These are phyloP conservation scores for Eurois occulta DNA, from an alignment of 2,888 invertebrate genomes.

Conservation along the genomic window DNA sequence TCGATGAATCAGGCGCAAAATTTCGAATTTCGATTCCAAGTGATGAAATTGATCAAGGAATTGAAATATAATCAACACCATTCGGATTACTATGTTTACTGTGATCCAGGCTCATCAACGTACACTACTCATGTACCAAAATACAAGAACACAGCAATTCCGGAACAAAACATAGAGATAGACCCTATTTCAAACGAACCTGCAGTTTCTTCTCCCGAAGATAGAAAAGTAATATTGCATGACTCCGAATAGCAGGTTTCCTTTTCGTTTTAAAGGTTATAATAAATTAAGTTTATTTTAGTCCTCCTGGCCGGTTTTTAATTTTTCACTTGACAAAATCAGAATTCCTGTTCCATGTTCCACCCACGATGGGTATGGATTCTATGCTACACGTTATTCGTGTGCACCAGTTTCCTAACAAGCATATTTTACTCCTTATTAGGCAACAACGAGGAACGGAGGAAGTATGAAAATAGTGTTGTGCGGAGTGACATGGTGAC, in stretches of 20 bases:
- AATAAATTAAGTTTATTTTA: slow-evolving; percentile 25
- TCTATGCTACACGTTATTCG: background rate
- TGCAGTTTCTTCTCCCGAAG: slow-evolving; percentile 58
- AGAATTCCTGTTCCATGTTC: background rate
- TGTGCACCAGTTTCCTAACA: slow-evolving; percentile 16
- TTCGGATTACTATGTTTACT: slow-evolving; percentile 31
- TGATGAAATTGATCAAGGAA: slow-evolving; percentile 64
- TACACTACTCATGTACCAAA: slow-evolving; percentile 38
- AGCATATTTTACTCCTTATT: slow-evolving; percentile 50
- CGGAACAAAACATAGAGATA: slow-evolving; percentile 17
- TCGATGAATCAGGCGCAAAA: slow-evolving; percentile 61
- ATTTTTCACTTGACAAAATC: background rate
- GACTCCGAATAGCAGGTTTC: slow-evolving; percentile 19
- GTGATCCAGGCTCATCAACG: slow-evolving; percentile 32
- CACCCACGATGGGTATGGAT: background rate
- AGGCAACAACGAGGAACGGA: slow-evolving; percentile 38
- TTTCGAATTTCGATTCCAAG: slow-evolving; percentile 65
- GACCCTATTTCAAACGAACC: slow-evolving; percentile 52
- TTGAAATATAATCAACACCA: slow-evolving; percentile 59
- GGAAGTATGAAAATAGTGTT: slow-evolving; percentile 63
- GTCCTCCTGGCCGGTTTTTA: background rate
- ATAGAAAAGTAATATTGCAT: slow-evolving; percentile 52
- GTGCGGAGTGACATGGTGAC: slow-evolving; percentile 55
- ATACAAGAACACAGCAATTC: slow-evolving; percentile 32
- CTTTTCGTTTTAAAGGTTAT: background rate